phyloP scores from a whole-genome alignment of 2,888 invertebrate genomes.

The Ceriagrion tenellum region DNA sequence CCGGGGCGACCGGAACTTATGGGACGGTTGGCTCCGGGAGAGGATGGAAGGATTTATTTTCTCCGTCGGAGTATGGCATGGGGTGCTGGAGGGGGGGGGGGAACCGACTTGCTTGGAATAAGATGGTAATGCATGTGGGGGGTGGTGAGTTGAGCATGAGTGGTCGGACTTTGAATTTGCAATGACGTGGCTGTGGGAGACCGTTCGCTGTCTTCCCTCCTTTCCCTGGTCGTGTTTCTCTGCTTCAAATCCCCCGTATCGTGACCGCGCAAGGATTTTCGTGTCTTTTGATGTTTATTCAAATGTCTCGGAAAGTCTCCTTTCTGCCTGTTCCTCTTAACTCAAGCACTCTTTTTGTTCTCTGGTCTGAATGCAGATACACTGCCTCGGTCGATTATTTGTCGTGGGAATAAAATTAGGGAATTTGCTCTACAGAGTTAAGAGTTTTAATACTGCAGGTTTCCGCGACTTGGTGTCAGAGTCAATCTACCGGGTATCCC shows the following conservation, averaged over 20 bases:
- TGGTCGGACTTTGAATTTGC: constrained; percentile 24
- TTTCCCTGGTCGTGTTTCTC: background rate
- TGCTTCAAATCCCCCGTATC: background rate
- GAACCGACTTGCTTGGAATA: background rate
- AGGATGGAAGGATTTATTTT: background rate
- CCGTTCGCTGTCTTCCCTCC: background rate
- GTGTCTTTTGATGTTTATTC: background rate
- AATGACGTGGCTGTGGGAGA: background rate
- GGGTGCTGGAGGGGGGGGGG: background rate
- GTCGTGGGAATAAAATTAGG: too few species aligned
- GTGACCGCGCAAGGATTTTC: background rate
- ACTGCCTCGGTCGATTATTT: too few species aligned
- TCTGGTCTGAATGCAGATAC: too few species aligned
- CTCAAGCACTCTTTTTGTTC: too few species aligned
- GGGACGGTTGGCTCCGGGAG: background rate
- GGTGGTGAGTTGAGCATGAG: background rate
- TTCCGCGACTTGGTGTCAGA: too few species aligned
- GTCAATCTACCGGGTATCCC: too few species aligned
- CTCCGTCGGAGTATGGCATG: background rate
- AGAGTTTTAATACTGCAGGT: too few species aligned
- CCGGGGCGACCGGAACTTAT: background rate
- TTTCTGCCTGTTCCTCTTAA: background rate
- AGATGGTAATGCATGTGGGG: background rate
- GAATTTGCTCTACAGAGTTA: too few species aligned
- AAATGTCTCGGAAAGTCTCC: background rate